Conservation (phyloP, 2,113 vertebrate genomes). For the Rostratula benghalensis region DNA sequence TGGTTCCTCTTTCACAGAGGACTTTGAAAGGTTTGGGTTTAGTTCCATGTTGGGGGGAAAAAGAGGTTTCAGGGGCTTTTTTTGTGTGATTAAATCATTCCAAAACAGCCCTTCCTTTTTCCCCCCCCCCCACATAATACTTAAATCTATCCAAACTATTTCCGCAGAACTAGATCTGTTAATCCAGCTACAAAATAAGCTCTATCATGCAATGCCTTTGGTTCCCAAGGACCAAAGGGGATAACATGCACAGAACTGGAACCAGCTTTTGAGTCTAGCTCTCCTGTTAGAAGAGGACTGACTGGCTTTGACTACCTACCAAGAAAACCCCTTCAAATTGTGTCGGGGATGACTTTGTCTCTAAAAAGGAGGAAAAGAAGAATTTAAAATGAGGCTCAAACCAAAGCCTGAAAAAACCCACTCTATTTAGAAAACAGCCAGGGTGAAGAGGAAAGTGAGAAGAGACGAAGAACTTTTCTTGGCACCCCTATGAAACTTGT, state of each 20-base stretch:
- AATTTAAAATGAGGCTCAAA: neutral
- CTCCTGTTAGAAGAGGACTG: neutral
- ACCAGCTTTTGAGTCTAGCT: neutral
- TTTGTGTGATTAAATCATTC: neutral
- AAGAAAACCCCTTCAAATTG: neutral
- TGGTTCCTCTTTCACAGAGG: neutral
- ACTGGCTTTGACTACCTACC: neutral
- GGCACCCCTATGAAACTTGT: neutral
- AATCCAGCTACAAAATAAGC: neutral
- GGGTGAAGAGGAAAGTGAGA: neutral
- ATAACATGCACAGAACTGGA: neutral
- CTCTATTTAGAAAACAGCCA: neutral
- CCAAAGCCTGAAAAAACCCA: neutral
- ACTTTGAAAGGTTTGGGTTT: slow-evolving; percentile 20
- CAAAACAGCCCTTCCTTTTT: slow-evolving; percentile 13
- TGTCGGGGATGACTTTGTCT: neutral
- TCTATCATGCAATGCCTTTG: accelerated
- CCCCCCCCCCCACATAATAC: neutral
- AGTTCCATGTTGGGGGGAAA: neutral
- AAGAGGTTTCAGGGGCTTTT: neutral
- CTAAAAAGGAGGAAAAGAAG: neutral
- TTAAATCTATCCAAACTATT: neutral
- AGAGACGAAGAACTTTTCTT: neutral
- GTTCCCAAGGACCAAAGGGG: neutral
- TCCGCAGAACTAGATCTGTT: neutral